These are phyloP conservation scores for Tympanoctomys barrerae DNA, from an alignment of 2,797 vertebrate species.

Conservation along the genomic window DNA sequence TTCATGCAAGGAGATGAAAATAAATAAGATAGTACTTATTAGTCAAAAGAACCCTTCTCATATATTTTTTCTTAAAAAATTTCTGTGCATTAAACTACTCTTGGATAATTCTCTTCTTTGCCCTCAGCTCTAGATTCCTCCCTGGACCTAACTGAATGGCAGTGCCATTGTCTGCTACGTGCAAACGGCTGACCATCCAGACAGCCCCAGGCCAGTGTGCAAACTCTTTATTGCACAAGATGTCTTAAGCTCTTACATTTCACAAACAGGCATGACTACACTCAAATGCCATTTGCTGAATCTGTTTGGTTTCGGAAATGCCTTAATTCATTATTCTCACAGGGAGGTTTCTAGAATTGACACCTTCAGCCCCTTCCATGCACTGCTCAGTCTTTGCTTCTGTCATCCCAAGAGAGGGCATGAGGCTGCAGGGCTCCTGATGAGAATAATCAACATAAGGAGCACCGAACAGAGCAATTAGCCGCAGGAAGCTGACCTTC, in stretches of 20 bases:
- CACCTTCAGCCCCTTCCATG: not conserved
- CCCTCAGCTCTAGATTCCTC: slow-evolving; percentile 15
- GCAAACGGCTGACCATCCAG: not conserved
- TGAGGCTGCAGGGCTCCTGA: not conserved
- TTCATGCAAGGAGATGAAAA: not conserved
- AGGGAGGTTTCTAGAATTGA: not conserved
- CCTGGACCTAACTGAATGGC: slow-evolving; percentile 4
- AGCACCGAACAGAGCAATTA: slow-evolving; percentile 11
- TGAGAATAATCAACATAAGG: slow-evolving; percentile 30
- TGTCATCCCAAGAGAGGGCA: not conserved
- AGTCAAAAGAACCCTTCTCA: not conserved
- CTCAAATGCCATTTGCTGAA: slow-evolving; percentile 21
- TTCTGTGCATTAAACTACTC: not conserved
- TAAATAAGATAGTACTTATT: not conserved
- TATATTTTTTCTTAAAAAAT: not conserved
- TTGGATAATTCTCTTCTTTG: not conserved
- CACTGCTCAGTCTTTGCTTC: not conserved
- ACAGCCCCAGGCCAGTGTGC: not conserved
- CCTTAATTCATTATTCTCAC: slow-evolving; percentile 43
- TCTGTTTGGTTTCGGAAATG: slow-evolving; percentile 54
- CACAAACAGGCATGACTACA: slow-evolving; percentile 33
- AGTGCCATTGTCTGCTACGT: not conserved
- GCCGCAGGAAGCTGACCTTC: slow-evolving; percentile 42
- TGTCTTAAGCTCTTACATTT: slow-evolving; percentile 16
- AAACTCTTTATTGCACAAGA: slow-evolving; percentile 9